A percentile compares a stretch with the other conserved stretches of the same genome.
phyloP scores from a whole-genome alignment of 2,888 invertebrate species.

The Stegophylla sp. region DNA sequence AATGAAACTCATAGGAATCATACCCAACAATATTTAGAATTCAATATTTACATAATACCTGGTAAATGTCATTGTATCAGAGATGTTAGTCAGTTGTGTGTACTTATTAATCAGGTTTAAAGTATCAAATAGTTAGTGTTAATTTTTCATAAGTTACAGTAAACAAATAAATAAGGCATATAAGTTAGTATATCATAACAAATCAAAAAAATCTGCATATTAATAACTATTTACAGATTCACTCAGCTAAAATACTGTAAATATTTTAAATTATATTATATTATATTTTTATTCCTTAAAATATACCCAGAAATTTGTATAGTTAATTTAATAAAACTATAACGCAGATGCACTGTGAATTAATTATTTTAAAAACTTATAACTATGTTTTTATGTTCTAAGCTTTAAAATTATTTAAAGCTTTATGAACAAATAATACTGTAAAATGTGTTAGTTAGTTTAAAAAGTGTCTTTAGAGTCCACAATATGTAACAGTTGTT shows the following conservation, averaged over 20 bases:
- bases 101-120: slow-evolving; percentile 28
- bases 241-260: background rate
- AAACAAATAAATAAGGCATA: slow-evolving; percentile 1
- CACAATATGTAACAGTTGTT: slow-evolving; percentile 49
- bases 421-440: slow-evolving; percentile 28
- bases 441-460: slow-evolving; percentile 54
- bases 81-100: slow-evolving; percentile 41
- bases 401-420: slow-evolving; percentile 20
- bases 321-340: slow-evolving; percentile 6
- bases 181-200: background rate
- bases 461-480: slow-evolving; percentile 41
- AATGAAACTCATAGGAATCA: background rate
- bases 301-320: slow-evolving; percentile 4
- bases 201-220: background rate
- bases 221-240: slow-evolving; percentile 2
- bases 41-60: slow-evolving; percentile 16
- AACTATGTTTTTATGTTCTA: slow-evolving; percentile 26
- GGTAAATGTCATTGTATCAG: slow-evolving; percentile 35
- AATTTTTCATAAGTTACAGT: background rate
- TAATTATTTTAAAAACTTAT: slow-evolving; percentile 24
- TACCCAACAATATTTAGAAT: background rate
- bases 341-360: background rate
- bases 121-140: slow-evolving; percentile 23
- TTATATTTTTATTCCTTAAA: slow-evolving; percentile 17
- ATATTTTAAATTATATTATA: background rate